Conservation (phyloP, 2,888 invertebrate species). For the Cheilosia vernalis region DNA sequence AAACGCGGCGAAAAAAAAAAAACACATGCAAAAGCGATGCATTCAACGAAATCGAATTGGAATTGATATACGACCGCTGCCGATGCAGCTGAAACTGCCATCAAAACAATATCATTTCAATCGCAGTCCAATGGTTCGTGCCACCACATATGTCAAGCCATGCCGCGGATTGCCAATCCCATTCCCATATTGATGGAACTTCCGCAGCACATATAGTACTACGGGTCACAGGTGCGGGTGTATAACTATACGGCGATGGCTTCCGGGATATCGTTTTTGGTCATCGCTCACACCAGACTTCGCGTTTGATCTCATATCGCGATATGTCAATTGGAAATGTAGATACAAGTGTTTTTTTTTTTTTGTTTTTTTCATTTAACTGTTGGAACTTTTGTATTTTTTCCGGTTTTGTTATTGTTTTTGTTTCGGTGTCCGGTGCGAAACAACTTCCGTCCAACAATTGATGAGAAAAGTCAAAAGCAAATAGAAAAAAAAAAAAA, state of each 20-base stretch:
- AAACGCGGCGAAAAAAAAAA: not conserved
- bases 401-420: slow-evolving; percentile 24
- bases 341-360: slow-evolving; percentile 2
- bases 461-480: slow-evolving; percentile 68
- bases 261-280: slow-evolving; percentile 60
- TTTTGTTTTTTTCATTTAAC: slow-evolving; percentile 26
- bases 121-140: slow-evolving; percentile 64
- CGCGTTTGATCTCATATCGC: slow-evolving; percentile 65
- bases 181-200: slow-evolving; percentile 57
- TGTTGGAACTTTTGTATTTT: slow-evolving; percentile 12
- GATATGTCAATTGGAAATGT: slow-evolving; percentile 72
- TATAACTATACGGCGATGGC: not conserved
- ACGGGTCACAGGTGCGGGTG: not conserved
- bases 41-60: slow-evolving; percentile 49
- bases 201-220: not conserved
- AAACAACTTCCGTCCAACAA: slow-evolving; percentile 72
- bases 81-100: slow-evolving; percentile 53
- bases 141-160: slow-evolving; percentile 66
- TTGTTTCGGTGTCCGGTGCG: slow-evolving; percentile 51
- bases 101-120: slow-evolving; percentile 74
- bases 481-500: slow-evolving; percentile 33
- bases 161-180: slow-evolving; percentile 41
- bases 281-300: slow-evolving; percentile 60
- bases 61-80: slow-evolving; percentile 61
- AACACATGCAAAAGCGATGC: slow-evolving; percentile 3